Base-by-base conservation (phyloP, 92 coral and sea anemone genomes). In the Isaurus tuberculatus region DNA sequence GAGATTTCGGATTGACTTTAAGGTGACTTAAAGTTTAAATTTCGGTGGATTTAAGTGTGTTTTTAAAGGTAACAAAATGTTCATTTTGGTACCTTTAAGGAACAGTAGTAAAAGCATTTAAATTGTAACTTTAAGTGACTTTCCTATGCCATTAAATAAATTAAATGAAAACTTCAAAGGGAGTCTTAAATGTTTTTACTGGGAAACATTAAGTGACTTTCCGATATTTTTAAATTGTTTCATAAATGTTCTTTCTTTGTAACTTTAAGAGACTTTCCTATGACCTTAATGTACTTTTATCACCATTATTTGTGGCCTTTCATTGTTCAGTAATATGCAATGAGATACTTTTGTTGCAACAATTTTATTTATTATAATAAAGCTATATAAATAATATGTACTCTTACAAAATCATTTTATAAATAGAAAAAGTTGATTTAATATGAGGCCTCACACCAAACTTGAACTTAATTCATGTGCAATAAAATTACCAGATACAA, bases 181-280 rank as follows among this genome's bases (percentile, higher is more conserved):
- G 63, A 55, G 63, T 55, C 25, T 55, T 55, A 55, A 55, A 55
- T 55, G 63, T 2, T 55, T 55, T 22, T 55, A 55, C 42, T 36
- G 42, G 42, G 42, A 36, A 36, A 36, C 42, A 36, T 36, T 36
- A 36, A 36, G 4, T 2, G 63, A 55, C 63, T 55, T 55, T 55
- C 17, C 63, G 63, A 55, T 55, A 22, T 55, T 55, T 55, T 55
- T 55, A 55, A 55, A 55, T 55, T 55, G n/a, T 22, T 55, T 55
- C 63, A 55, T 55, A 22, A 55, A 55, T 55, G 63, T 55, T 55
- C 63, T 55, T 55, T 55, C 63, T 55, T 55, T 55, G 63, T 55
- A 55, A 55, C 63, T 55, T 55, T 55, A 55, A 55, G 42, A 36
- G 42, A 36, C 42, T 36, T 36, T 36, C 42, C 42, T 36, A 36